These are phyloP conservation scores for Apogon talboti DNA, from an alignment of 2,797 vertebrate genomes.

Conservation along the genomic window DNA sequence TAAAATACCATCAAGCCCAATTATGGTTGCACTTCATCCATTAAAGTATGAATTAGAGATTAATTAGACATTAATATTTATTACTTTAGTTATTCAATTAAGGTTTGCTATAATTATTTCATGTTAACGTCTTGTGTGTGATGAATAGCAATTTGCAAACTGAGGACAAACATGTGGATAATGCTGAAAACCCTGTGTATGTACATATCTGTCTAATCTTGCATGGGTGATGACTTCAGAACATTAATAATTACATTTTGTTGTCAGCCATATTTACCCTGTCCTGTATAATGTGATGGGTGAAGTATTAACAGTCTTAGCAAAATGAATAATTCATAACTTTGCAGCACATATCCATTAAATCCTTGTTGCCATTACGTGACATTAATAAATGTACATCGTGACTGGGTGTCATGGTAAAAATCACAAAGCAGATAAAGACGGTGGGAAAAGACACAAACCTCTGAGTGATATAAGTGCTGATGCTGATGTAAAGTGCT, in stretches of 20 bases:
- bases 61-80: slow-evolving; percentile 52
- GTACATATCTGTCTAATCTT: slow-evolving; percentile 43
- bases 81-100: slow-evolving; percentile 36
- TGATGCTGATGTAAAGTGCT: slow-evolving; percentile 31
- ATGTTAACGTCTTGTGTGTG: slow-evolving; percentile 4
- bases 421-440: slow-evolving; percentile 38
- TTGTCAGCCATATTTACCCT: slow-evolving; percentile 51
- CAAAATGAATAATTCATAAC: slow-evolving; percentile 68
- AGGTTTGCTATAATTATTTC: slow-evolving; percentile 28
- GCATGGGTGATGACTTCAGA: slow-evolving; percentile 31
- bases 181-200: slow-evolving; percentile 18
- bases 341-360: slow-evolving; percentile 62
- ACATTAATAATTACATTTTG: slow-evolving; percentile 55
- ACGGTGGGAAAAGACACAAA: slow-evolving; percentile 6
- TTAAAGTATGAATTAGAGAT: neutral
- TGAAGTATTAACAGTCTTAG: slow-evolving; percentile 53
- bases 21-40: slow-evolving; percentile 4
- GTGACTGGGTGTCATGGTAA: slow-evolving; percentile 38
- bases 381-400: slow-evolving; percentile 65
- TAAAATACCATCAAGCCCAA: slow-evolving; percentile 33
- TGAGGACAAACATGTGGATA: slow-evolving; percentile 48
- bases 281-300: slow-evolving; percentile 41
- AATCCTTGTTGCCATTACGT: slow-evolving; percentile 59
- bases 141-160: slow-evolving; percentile 50
- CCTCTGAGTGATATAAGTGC: slow-evolving; percentile 32